phyloP scores from a whole-genome alignment of 92 coral and sea anemone genomes.

The Desmophyllum pertusum region DNA sequence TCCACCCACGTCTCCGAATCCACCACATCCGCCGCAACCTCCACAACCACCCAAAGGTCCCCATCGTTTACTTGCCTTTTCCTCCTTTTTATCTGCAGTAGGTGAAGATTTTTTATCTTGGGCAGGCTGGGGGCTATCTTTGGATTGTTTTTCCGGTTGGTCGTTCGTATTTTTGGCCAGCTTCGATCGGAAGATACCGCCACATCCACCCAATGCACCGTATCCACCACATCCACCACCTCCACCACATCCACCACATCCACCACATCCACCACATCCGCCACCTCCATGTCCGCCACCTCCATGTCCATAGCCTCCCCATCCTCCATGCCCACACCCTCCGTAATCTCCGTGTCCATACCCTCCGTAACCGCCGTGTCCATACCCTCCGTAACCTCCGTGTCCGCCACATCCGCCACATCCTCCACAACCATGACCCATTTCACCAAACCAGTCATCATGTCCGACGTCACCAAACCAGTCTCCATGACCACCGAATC shows the following conservation, averaged over 20 bases:
- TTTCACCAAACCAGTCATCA: conserved; percentile 44
- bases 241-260: conserved; percentile 43
- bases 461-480: conserved; percentile 21
- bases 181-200: conserved; percentile 71
- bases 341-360: conserved; percentile 39
- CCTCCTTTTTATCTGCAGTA: conserved; percentile 38
- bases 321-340: conserved; percentile 42
- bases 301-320: conserved; percentile 49
- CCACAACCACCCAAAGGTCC: conserved; percentile 77
- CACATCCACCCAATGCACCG: conserved; percentile 30
- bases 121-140: conserved; percentile 24
- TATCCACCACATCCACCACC: conserved; percentile 47
- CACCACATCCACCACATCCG: conserved; percentile 36
- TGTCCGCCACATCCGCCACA: conserved; percentile 39
- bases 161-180: conserved; percentile 56
- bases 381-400: conserved; percentile 48
- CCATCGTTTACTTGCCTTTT: conserved; percentile 69
- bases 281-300: conserved; percentile 47
- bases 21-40: conserved; percentile 70
- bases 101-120: conserved; percentile 41
- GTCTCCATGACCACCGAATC: conserved; percentile 46
- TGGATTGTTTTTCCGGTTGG: conserved; percentile 15
- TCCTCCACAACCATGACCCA: conserved; percentile 43
- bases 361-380: conserved; percentile 49
- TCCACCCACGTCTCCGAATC: conserved; percentile 53